phyloP scores from a whole-genome alignment of 1,140 invertebrate species.

The Notospermus geniculatus region DNA sequence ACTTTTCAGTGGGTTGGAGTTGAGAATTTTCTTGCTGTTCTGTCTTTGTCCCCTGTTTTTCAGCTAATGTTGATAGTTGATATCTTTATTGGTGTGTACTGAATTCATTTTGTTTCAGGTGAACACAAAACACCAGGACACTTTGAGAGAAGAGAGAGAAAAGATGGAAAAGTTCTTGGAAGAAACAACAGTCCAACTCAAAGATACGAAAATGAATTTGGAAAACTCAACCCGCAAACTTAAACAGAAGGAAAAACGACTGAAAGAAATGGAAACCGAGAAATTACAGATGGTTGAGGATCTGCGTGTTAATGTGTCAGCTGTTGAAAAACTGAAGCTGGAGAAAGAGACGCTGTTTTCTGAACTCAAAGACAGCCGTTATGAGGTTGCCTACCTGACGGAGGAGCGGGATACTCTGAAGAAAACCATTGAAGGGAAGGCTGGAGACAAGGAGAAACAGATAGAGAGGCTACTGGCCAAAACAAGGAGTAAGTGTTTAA shows the following conservation, averaged over 20 bases:
- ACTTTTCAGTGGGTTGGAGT: no score
- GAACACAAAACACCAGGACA: conserved; percentile 30
- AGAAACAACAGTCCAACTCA: conserved; percentile 35
- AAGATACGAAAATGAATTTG: conserved; percentile 34
- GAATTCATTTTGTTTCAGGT: no score
- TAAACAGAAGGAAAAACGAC: conserved; percentile 39
- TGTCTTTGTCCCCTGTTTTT: no score
- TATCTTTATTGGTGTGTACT: no score
- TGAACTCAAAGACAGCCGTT: conserved; percentile 44
- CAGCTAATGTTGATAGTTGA: no score
- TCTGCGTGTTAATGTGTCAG: conserved; percentile 28
- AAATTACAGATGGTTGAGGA: conserved; percentile 33
- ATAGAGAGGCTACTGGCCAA: conserved; percentile 36
- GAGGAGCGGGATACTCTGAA: conserved; percentile 37
- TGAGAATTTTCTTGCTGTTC: no score
- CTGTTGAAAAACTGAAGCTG: conserved; percentile 33
- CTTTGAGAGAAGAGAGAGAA: conserved; percentile 43
- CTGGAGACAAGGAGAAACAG: conserved; percentile 32
- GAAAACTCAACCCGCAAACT: conserved; percentile 42
- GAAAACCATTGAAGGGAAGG: conserved; percentile 30
- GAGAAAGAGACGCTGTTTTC: conserved; percentile 39
- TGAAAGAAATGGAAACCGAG: conserved; percentile 41
- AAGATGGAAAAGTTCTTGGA: conserved; percentile 29
- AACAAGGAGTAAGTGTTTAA: conserved; percentile 39
- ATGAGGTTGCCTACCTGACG: conserved; percentile 36